Base-by-base conservation (phyloP, 2,888 invertebrate genomes). In the Morpho deidamia region DNA sequence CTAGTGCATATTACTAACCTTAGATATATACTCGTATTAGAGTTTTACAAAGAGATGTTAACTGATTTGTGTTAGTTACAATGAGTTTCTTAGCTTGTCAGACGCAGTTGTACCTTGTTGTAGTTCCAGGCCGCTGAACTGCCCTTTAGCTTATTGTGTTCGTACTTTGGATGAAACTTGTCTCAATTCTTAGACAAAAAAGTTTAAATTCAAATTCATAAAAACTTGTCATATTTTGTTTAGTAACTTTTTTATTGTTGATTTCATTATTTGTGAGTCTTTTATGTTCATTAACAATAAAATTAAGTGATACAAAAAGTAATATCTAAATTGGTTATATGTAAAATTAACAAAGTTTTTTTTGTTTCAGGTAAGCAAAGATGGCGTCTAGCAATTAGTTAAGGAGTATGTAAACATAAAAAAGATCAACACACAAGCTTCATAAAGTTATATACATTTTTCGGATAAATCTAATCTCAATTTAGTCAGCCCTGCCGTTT, bases 41-140 rank as follows among this genome's bases (percentile, higher is more conserved):
- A 45, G 51, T 51, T 49, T 42, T 55, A 60, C 55, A 55, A 58
- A 53, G 40, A 59, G 62, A 62, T 63, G 59, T 54, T 61, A 58
- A 59, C 60, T 60, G 59, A 62, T 56, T 61, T 70, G 67, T 81
- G 76, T 76, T 74, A 76, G 76, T 75, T 76, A 74, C 81, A 78
- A 83, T 83, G 84, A 81, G 80, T 83, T 83, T 78, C 76, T 75
- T 78, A 72, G 72, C 66, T 82, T 83, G 85, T 83, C 84, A 83
- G 74, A 62, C 67, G 69, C 83, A 84, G 74, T 70, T 70, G 70
- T 66, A 74, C 74, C 65, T 69, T 65, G 70, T 73, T 78, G 75
- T 72, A 78, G 77, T 84, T 65, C 80, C 85, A 82, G 81, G 65
- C 69, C 76, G 71, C 53, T 85, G 83, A 78, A 76, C 76, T 62